Evolutionary conservation across 2,888 invertebrate genomes (phyloP), one percentile per base, ranked within the genome.

Genomic region (Pedicia rivosa): DNA sequence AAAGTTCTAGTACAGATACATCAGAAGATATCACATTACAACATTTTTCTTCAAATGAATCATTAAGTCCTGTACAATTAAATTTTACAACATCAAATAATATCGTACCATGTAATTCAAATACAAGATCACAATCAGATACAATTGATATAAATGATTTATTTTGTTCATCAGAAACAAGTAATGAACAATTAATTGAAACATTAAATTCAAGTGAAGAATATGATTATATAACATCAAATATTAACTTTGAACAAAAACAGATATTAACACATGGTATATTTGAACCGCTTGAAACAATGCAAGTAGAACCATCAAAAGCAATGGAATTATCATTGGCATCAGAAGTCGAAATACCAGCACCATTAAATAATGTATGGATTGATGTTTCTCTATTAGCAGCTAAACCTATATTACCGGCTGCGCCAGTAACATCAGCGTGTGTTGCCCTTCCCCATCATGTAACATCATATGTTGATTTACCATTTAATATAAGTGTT

Each of bases 341-440:
- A 1, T 76, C 78, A 24, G 80, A 81, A 50, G 72, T 80, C 43
- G 81, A 81, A 56, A 64, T 78, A 27, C 76, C 79, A 42, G 70
- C 76, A 1, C 74, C 77, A 1, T 82, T 82, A 82, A 67, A 76
- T 2, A 78, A 81, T 50, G 77, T 78, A 0, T 82, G 82, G 82
- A 67, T 77, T 2, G 78, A 81, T 50, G 77, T 78, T 0, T 76
- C 73, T 45, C 73, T 75, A 4, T 57, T 79, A 38, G 72, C 77
- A 2, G 71, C 75, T 1, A 71, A 71, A 28, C 59, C 59, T 10
- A 65, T 71, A 51, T 67, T 70, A 43, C 67, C 72, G 60, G 68
- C 72, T 1, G 72, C 72, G 14, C 14, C 53, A 9, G 65, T 78
- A 64, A 56, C 65, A 53, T 29, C 72, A 60, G 43, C 57, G 13